These are phyloP conservation scores for Mohoua ochrocephala DNA, from an alignment of 2,113 vertebrate species.

Conservation along the genomic window DNA sequence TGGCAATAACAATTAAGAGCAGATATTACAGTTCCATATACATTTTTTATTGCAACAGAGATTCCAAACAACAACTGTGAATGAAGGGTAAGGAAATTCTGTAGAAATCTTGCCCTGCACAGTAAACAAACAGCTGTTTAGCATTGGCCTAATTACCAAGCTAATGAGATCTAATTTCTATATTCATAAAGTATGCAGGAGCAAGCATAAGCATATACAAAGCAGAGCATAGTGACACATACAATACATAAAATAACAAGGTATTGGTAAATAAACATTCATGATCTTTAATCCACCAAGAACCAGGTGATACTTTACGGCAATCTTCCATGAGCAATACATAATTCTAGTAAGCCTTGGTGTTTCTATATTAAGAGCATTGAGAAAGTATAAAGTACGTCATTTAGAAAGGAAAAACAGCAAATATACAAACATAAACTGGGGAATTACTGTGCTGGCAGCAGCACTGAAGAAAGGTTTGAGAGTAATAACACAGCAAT, in stretches of 20 bases:
- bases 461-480: neutral
- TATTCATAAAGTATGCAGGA: conserved; percentile 86
- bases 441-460: neutral
- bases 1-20: conserved; percentile 49
- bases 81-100: conserved; percentile 69
- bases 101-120: conserved; percentile 69
- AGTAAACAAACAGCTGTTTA: conserved; percentile 85
- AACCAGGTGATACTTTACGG: neutral
- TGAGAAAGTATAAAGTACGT: neutral
- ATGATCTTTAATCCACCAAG: conserved; percentile 54
- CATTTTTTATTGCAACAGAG: neutral
- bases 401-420: neutral
- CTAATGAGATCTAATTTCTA: conserved; percentile 93
- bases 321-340: neutral
- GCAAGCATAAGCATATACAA: conserved; percentile 75
- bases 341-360: neutral
- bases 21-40: conserved; percentile 2
- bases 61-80: conserved; percentile 50
- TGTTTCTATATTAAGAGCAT: neutral
- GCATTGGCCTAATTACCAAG: conserved; percentile 90
- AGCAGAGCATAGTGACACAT: conserved; percentile 80
- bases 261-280: conserved; percentile 78
- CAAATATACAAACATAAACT: neutral
- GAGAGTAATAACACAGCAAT: neutral
- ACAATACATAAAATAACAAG: conserved; percentile 84